phyloP scores from a whole-genome alignment of 2,113 vertebrate genomes.

The Ictalurus furcatus region DNA sequence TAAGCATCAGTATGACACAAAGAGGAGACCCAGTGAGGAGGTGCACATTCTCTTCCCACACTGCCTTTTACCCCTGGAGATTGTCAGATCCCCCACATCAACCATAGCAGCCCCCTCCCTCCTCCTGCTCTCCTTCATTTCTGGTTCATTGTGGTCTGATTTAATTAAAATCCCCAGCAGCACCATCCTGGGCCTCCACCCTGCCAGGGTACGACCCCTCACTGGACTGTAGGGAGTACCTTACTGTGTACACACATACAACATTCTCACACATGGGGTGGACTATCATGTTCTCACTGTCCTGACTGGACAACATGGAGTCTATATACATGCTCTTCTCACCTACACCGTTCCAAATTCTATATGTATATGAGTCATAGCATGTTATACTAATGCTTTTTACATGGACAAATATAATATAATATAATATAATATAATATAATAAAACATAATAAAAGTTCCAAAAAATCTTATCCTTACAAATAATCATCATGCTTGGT shows the following conservation, averaged over 20 bases:
- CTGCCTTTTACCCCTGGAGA: constrained; percentile 90
- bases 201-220: constrained; percentile 55
- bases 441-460: background rate
- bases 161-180: constrained; percentile 83
- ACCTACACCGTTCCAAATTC: background rate
- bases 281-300: constrained; percentile 33
- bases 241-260: constrained; percentile 35
- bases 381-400: background rate
- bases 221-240: constrained; percentile 49
- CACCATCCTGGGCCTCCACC: constrained; percentile 52
- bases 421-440: background rate
- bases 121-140: constrained; percentile 46
- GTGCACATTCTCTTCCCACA: constrained; percentile 96
- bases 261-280: constrained; percentile 15
- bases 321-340: constrained; percentile 6
- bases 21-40: constrained; percentile 85
- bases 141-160: constrained; percentile 73
- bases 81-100: constrained; percentile 59
- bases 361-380: background rate
- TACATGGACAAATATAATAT: background rate
- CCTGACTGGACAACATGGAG: constrained; percentile 30
- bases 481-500: background rate
- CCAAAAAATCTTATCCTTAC: background rate
- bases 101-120: constrained; percentile 36
- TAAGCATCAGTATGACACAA: constrained; percentile 86